Conservation (phyloP, 2,888 invertebrate species). For the Chrysotoxum bicinctum region DNA sequence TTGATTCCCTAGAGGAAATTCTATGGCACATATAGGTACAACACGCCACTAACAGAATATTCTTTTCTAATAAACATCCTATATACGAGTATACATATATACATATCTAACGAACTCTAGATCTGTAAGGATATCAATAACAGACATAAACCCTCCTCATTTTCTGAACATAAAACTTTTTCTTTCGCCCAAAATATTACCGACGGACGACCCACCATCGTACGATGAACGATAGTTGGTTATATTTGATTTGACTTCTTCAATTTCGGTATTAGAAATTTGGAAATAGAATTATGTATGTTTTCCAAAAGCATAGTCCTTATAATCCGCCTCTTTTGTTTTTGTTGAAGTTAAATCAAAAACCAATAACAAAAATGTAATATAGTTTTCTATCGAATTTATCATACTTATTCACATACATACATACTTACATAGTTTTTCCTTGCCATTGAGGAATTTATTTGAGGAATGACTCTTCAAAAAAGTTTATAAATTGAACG, state of each 20-base stretch:
- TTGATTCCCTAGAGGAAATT: constrained; percentile 20
- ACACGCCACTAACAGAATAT: constrained; percentile 44
- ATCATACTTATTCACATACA: neutral
- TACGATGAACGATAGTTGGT: neutral
- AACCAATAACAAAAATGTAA: constrained; percentile 62
- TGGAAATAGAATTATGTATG: neutral
- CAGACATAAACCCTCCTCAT: constrained; percentile 30
- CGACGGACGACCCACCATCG: neutral
- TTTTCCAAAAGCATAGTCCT: neutral
- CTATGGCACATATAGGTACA: neutral
- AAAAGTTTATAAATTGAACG: neutral
- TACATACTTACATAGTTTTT: neutral
- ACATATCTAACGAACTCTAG: neutral
- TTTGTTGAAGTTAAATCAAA: constrained; percentile 27
- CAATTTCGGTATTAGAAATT: constrained; percentile 39
- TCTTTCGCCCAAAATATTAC: neutral
- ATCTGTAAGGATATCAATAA: constrained; percentile 49
- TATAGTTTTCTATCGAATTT: constrained; percentile 17
- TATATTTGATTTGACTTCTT: constrained; percentile 44
- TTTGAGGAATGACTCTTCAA: constrained; percentile 45
- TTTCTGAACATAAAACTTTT: neutral
- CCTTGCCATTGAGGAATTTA: constrained; percentile 15
- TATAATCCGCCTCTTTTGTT: constrained; percentile 2
- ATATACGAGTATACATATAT: too few species aligned
- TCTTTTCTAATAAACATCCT: constrained; percentile 22